These are phyloP conservation scores for Bombus sylvicola DNA, from an alignment of 1,140 invertebrate genomes.

Conservation along the genomic window DNA sequence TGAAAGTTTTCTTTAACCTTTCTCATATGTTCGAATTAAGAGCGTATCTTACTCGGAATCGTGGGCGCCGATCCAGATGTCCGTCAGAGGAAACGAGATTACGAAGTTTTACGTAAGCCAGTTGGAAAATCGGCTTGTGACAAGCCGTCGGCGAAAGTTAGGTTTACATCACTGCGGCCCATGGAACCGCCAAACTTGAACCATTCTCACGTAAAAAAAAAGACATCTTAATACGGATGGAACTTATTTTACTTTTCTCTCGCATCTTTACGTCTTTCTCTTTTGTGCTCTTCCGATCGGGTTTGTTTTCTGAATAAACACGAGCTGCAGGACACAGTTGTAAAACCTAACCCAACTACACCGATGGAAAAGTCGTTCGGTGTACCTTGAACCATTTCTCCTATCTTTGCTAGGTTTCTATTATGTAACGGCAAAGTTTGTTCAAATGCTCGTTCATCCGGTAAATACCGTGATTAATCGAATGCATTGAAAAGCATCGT, in stretches of 20 bases:
- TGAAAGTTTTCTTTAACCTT: not conserved
- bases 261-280: not conserved
- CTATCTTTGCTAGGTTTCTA: not conserved
- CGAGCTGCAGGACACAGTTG: not conserved
- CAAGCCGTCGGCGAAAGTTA: not conserved
- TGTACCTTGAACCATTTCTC: not conserved
- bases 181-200: not conserved
- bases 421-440: no score
- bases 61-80: not conserved
- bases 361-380: no score
- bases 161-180: not conserved
- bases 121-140: not conserved
- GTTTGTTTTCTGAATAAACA: not conserved
- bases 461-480: not conserved
- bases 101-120: slow-evolving; percentile 19
- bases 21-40: not conserved
- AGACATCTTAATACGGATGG: not conserved
- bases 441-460: not conserved
- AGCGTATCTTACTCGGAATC: no score
- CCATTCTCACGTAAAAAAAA: not conserved
- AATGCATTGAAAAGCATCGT: not conserved
- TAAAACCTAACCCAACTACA: not conserved
- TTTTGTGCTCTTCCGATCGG: no score
- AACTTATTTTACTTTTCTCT: not conserved
- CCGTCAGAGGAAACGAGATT: not conserved